Evolutionary conservation across 2,888 invertebrate species (phyloP).

Genomic region (Pyrrhosoma nymphula): DNA sequence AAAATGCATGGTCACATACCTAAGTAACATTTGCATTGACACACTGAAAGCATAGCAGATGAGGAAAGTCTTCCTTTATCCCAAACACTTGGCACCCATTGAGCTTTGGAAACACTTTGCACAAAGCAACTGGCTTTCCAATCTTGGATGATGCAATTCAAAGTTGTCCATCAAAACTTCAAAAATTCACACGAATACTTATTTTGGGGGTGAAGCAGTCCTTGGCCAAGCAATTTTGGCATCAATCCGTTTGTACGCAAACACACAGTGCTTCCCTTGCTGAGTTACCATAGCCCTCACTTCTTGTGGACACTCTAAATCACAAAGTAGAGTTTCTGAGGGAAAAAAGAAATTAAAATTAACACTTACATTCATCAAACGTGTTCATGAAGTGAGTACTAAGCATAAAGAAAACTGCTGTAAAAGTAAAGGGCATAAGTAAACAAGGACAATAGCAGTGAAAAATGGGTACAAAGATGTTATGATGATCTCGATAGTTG

Average conservation of each 20-base stretch:
- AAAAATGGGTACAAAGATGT: no score
- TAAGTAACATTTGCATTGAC: slow-evolving; percentile 53
- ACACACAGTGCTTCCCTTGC: slow-evolving; percentile 89
- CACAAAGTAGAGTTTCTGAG: slow-evolving; percentile 92
- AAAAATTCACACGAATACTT: slow-evolving; percentile 18
- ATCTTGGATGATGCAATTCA: slow-evolving; percentile 4
- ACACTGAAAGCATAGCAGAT: slow-evolving; percentile 46
- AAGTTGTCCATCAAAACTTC: not conserved
- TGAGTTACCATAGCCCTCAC: slow-evolving; percentile 83
- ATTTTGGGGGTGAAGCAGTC: slow-evolving; percentile 74
- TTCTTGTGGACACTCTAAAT: slow-evolving; percentile 94
- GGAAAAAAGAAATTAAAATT: slow-evolving; percentile 70
- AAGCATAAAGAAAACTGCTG: no score
- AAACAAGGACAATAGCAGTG: no score
- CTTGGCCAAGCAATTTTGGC: slow-evolving; percentile 98
- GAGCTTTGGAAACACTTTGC: slow-evolving; percentile 37
- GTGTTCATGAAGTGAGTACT: no score
- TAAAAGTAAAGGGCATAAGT: no score
- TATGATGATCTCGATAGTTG: no score
- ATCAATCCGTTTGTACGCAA: slow-evolving; percentile 97
- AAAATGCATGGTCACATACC: slow-evolving; percentile 53
- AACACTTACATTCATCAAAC: not conserved
- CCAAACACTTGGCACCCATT: slow-evolving; percentile 36
- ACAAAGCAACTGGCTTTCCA: not conserved
- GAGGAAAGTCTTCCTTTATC: not conserved